Conservation (phyloP, 1,140 invertebrate species). For the Steinernema khuongi region DNA sequence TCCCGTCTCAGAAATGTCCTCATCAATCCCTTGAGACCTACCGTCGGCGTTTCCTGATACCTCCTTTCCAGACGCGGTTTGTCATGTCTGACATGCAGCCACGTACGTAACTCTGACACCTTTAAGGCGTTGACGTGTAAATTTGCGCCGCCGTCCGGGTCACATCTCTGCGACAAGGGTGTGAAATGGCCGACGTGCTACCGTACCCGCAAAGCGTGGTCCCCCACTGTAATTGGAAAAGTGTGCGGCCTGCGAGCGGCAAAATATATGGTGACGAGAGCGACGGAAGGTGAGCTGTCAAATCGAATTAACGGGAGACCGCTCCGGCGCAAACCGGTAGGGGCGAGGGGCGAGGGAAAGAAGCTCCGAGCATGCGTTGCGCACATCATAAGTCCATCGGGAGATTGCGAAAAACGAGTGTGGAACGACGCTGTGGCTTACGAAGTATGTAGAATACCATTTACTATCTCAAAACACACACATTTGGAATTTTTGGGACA, state of each 20-base stretch:
- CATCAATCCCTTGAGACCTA: too few relatives aligned
- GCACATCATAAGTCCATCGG: background rate
- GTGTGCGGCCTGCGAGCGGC: conserved; percentile 4
- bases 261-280: conserved; percentile 8
- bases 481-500: background rate
- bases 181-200: conserved; percentile 1
- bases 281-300: conserved; percentile 14
- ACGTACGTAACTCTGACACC: too few relatives aligned
- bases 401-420: too few relatives aligned
- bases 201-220: background rate
- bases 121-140: too few relatives aligned
- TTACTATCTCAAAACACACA: background rate
- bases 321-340: conserved; percentile 6
- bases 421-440: background rate
- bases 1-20: too few relatives aligned
- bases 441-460: background rate
- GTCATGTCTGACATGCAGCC: too few relatives aligned
- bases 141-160: too few relatives aligned
- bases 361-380: conserved; percentile 9
- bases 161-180: too few relatives aligned
- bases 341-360: background rate
- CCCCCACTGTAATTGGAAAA: conserved; percentile 8
- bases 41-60: too few relatives aligned
- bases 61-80: too few relatives aligned
- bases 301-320: conserved; percentile 8